These are phyloP conservation scores for Stenodera caucasica DNA, from an alignment of 2,888 invertebrate genomes.

Conservation along the genomic window DNA sequence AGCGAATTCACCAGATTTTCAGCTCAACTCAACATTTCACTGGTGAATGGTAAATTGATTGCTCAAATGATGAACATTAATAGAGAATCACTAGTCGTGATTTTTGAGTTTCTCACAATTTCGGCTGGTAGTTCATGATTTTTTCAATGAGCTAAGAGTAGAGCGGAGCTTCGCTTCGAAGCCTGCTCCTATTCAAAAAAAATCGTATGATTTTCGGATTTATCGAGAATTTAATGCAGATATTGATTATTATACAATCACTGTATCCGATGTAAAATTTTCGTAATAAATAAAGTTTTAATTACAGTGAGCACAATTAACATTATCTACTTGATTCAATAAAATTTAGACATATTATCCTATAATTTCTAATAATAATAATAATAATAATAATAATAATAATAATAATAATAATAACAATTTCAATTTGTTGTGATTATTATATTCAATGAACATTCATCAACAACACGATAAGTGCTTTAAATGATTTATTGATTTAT, in stretches of 20 bases:
- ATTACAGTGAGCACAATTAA: conserved; percentile 35
- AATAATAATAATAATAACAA: too few species aligned
- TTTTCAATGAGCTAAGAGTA: too few species aligned
- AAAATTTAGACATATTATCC: conserved; percentile 17
- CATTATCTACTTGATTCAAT: conserved; percentile 31
- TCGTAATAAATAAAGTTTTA: conserved; percentile 37
- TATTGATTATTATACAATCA: conserved; percentile 34
- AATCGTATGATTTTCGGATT: background rate
- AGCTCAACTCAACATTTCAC: too few species aligned
- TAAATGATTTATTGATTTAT: conserved; percentile 17
- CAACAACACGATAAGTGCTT: background rate
- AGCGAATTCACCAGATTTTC: too few species aligned
- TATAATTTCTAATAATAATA: conserved; percentile 5
- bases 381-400: too few species aligned
- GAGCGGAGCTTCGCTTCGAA: conserved; percentile 5
- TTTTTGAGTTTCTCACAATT: too few species aligned
- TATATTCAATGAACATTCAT: background rate
- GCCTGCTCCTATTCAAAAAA: conserved; percentile 10
- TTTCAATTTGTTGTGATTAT: background rate
- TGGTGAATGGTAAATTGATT: too few species aligned
- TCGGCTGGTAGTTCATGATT: too few species aligned
- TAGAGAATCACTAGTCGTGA: too few species aligned
- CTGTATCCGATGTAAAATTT: conserved; percentile 33
- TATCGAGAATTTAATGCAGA: conserved; percentile 26
- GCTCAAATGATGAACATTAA: too few species aligned